Evolutionary conservation across 2,113 vertebrate genomes (phyloP).

Genomic region (Colistium nudipinnis): DNA sequence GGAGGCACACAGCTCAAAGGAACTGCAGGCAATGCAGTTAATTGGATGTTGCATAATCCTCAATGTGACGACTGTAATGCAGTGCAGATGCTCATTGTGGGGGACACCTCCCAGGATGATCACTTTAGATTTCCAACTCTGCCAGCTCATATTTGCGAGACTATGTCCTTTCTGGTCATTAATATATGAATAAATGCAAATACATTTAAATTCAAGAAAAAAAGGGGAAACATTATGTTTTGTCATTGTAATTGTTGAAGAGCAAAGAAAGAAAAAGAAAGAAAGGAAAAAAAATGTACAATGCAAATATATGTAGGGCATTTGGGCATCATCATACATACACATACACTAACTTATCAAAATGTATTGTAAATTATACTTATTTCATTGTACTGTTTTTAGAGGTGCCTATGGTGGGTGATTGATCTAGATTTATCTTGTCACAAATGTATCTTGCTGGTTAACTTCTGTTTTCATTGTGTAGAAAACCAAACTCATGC

Average conservation of each 20-base stretch:
- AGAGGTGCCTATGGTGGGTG: no score
- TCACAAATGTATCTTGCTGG: not conserved
- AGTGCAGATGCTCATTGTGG: slow-evolving; percentile 1
- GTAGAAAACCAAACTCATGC: not conserved
- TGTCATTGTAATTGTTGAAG: not conserved
- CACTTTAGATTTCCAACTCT: not conserved
- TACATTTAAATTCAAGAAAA: not conserved
- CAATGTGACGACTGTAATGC: not conserved
- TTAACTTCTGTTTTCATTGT: not conserved
- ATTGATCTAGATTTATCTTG: not conserved
- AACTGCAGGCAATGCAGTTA: slow-evolving; percentile 20
- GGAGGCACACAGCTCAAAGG: slow-evolving; percentile 16
- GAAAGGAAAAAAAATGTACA: not conserved
- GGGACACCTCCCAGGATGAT: slow-evolving; percentile 1
- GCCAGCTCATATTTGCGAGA: not conserved
- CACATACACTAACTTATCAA: not conserved
- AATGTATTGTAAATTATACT: no score
- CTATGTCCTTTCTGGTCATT: not conserved
- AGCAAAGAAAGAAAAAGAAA: not conserved
- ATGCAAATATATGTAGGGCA: no score
- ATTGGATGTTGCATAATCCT: slow-evolving; percentile 28
- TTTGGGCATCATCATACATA: no score
- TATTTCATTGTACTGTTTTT: no score
- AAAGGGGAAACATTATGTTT: not conserved
- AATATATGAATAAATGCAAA: no score